Evolutionary conservation across 2,113 vertebrate species (phyloP).

Genomic region (Cinclus mexicanus): DNA sequence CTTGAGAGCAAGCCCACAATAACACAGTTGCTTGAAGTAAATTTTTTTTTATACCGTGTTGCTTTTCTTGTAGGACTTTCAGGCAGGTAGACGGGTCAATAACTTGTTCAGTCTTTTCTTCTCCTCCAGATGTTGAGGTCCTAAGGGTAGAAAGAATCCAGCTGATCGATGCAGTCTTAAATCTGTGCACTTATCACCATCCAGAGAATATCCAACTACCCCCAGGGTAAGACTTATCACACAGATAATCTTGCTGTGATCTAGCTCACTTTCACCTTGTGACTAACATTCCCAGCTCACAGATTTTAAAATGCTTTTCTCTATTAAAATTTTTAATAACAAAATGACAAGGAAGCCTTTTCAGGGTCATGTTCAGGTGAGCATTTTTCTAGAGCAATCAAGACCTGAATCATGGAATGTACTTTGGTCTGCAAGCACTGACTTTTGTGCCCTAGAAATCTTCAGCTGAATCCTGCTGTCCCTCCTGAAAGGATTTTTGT

Average conservation of each 20-base stretch:
- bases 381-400: neutral
- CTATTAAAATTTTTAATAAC: neutral
- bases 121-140: constrained; percentile 88
- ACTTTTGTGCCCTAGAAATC: neutral
- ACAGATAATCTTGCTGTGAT: neutral
- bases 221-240: constrained; percentile 79
- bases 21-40: constrained; percentile 28
- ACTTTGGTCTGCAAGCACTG: neutral
- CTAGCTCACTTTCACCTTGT: neutral
- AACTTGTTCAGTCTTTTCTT: constrained; percentile 13
- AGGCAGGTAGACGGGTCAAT: neutral
- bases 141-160: constrained; percentile 94
- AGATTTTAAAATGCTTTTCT: neutral
- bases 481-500: neutral
- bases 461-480: neutral
- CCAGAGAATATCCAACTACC: constrained; percentile 98
- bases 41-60: neutral
- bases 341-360: neutral
- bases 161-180: constrained; percentile 93
- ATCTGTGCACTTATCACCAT: constrained; percentile 97
- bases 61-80: neutral
- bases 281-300: neutral
- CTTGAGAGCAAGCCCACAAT: neutral
- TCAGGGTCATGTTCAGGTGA: neutral
- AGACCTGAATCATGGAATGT: neutral